Evolutionary conservation across 2,888 invertebrate genomes (phyloP).

Genomic region (Orthosia cruda): DNA sequence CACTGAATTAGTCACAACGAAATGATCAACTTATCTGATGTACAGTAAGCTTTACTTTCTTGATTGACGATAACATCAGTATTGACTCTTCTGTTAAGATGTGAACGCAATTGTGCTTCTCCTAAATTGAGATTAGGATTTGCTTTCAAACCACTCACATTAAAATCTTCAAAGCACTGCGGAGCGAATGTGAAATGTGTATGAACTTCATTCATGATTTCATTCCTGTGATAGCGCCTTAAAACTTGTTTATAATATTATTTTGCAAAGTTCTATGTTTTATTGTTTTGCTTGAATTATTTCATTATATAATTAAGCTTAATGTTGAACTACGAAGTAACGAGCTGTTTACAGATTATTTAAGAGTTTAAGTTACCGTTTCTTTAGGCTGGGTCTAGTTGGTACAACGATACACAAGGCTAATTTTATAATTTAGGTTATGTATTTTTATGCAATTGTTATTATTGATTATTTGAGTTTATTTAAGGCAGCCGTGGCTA

Average conservation of each 20-base stretch:
- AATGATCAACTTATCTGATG: not conserved
- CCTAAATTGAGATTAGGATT: constrained; percentile 34
- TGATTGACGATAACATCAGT: not conserved
- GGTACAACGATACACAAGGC: constrained; percentile 52
- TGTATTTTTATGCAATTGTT: constrained; percentile 52
- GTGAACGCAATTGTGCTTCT: constrained; percentile 8
- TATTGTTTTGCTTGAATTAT: constrained; percentile 58
- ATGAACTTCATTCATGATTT: constrained; percentile 77
- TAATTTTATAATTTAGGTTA: constrained; percentile 51
- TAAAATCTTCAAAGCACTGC: constrained; percentile 68
- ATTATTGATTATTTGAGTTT: constrained; percentile 54
- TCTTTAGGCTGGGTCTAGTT: constrained; percentile 60
- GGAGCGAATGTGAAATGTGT: constrained; percentile 66
- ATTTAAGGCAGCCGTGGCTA: constrained; percentile 49
- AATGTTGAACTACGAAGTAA: constrained; percentile 41
- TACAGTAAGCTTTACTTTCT: constrained; percentile 7
- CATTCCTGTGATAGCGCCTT: constrained; percentile 87
- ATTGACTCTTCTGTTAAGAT: not conserved
- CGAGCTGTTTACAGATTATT: constrained; percentile 43
- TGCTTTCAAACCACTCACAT: constrained; percentile 59
- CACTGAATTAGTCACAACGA: constrained; percentile 21
- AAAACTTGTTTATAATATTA: constrained; percentile 66
- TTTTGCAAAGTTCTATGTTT: constrained; percentile 64
- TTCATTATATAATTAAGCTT: constrained; percentile 47
- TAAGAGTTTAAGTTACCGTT: constrained; percentile 71